Percentiles rank a stretch among this genome's conserved stretches.
Conservation (phyloP, 2,797 vertebrate genomes). For the Glyptemys insculpta region DNA sequence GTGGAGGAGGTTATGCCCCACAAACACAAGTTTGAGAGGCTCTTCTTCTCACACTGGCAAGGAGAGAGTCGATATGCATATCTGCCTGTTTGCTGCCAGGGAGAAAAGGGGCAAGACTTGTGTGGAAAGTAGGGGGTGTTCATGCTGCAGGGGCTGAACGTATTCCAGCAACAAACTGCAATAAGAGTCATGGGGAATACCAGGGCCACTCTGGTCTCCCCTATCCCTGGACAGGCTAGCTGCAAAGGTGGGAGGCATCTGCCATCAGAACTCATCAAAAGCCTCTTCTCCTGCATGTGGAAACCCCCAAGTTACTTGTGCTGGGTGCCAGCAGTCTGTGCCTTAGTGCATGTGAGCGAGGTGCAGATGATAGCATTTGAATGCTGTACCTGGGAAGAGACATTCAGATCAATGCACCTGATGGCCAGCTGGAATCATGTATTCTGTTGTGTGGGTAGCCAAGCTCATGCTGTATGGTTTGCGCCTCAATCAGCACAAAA, state of each 20-base stretch:
- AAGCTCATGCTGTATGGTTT: rapidly evolving
- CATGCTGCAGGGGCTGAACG: background rate
- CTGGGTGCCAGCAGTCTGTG: background rate
- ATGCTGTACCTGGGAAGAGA: background rate
- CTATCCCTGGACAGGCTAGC: background rate
- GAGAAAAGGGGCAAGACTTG: background rate
- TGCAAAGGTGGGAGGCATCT: background rate
- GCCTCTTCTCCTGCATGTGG: background rate
- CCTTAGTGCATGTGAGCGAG: rapidly evolving
- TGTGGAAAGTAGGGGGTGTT: background rate
- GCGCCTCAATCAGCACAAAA: background rate
- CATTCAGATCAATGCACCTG: background rate
- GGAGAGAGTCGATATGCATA: rapidly evolving
- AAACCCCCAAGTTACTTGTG: rapidly evolving
- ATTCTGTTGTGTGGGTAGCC: background rate
- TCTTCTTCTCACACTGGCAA: background rate
- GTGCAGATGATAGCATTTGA: constrained; percentile 6
- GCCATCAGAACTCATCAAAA: background rate
- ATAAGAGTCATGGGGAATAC: background rate
- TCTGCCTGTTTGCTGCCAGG: background rate
- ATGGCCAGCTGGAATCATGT: background rate
- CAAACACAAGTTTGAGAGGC: background rate
- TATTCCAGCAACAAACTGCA: background rate
- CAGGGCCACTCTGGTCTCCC: background rate
- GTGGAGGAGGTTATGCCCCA: background rate